Percentiles rank a stretch among this genome's conserved stretches.
Evolutionary conservation across 1,140 invertebrate species (phyloP).

Genomic region (Ostrea edulis): DNA sequence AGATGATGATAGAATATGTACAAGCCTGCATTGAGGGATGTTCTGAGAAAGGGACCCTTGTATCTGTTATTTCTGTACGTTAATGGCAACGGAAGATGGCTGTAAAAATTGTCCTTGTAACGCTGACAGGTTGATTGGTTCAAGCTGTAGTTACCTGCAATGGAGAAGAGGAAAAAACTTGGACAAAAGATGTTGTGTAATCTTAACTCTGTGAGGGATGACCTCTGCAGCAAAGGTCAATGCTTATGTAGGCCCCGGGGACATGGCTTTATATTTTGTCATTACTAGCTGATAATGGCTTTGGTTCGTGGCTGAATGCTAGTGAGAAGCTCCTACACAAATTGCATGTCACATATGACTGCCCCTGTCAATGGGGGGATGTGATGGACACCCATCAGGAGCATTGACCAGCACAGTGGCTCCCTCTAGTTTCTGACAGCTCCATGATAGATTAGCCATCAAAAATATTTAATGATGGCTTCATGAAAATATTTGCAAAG

Average conservation of each 20-base stretch:
- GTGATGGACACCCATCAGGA: constrained; percentile 28
- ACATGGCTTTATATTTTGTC: constrained; percentile 35
- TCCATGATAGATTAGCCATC: constrained; percentile 9
- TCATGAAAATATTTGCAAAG: constrained; percentile 11
- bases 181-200: constrained; percentile 10
- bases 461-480: constrained; percentile 1
- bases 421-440: background rate
- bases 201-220: constrained; percentile 6
- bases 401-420: background rate
- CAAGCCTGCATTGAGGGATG: constrained; percentile 1
- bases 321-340: constrained; percentile 2
- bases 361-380: background rate
- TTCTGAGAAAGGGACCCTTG: background rate
- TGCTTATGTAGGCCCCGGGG: constrained; percentile 27
- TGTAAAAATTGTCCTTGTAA: constrained; percentile 30
- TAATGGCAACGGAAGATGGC: background rate
- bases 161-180: background rate
- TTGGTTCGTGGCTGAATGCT: constrained; percentile 22
- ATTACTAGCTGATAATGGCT: constrained; percentile 35
- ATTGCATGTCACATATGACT: constrained; percentile 8
- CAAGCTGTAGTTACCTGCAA: constrained; percentile 25
- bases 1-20: constrained; percentile 22
- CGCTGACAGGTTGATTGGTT: constrained; percentile 29
- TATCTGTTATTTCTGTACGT: constrained; percentile 28
- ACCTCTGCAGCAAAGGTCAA: constrained; percentile 32